phyloP scores from a whole-genome alignment of 2,113 vertebrate species.

The Fulmarus glacialis region DNA sequence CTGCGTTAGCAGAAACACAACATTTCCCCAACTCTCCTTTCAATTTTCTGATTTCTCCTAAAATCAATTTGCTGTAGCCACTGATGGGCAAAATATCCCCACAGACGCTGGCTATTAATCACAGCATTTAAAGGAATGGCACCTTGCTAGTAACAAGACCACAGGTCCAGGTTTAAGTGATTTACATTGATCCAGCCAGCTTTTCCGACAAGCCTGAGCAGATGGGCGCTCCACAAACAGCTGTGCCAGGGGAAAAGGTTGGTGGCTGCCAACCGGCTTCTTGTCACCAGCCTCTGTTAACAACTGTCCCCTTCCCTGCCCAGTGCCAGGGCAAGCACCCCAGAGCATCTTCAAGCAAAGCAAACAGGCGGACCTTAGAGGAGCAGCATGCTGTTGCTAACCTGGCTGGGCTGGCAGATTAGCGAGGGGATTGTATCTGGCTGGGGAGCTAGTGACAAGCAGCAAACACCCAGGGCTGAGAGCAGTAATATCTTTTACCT shows the following conservation, averaged over 20 bases:
- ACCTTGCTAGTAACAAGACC: background rate
- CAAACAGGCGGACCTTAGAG: fast-evolving
- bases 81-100: background rate
- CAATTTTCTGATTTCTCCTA: background rate
- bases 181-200: slow-evolving; percentile 23
- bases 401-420: background rate
- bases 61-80: background rate
- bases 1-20: background rate
- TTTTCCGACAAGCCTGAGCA: background rate
- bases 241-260: background rate
- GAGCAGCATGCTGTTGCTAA: background rate
- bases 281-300: background rate
- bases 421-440: fast-evolving
- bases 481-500: background rate
- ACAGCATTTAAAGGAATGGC: background rate
- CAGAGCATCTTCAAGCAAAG: background rate
- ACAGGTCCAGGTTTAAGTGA: background rate
- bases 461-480: background rate
- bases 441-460: background rate
- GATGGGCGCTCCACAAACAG: background rate
- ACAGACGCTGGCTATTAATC: background rate
- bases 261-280: background rate
- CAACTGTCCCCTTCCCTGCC: background rate
- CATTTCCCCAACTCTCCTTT: background rate
- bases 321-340: background rate